Evolutionary conservation across 1,140 invertebrate species (phyloP), one percentile per base, ranked within the genome.

Genomic region (Lucilia sericata): DNA sequence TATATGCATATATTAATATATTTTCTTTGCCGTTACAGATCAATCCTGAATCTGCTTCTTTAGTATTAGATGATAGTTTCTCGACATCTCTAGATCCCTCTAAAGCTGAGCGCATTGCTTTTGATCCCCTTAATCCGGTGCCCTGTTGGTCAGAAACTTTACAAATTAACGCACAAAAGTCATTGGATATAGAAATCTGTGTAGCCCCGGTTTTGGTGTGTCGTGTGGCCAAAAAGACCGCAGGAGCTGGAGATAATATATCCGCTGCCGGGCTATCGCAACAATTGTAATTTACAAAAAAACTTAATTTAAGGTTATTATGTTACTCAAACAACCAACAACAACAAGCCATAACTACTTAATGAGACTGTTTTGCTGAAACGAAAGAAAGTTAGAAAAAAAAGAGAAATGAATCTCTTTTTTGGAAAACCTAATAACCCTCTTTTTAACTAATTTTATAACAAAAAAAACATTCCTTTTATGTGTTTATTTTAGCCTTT

Each of bases 241-340:
- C 95, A 0, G 96, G 97, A 0, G 96, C 96, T 14, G 96, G 97
- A 2, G 96, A 98, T 89, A 98, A 97, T 88, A 96, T 98, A 84
- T 97, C 96, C 1, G 95, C 96, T 49, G 96, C 96, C 10, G 96
- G 96, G 21, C 90, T 97, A 5, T 94, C 96, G 42, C 92, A 96
- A 49, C 96, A 97, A 91, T 93, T 96, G 75, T 90, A 83, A 83
- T 36, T 83, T 25, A 42, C 5, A 21, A 70, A 60, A 9, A 70
- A 70, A 21, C n/a, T 13, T 21, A 70, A 60, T 70, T 70, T 21
- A n/a, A 70, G 19, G n/a, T 70, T 70, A 70, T 12, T 25, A 25
- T 80, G 42, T 42, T 42, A 42, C 42, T 42, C 42, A 42, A 42
- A 78, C n/a, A 80, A 49, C 42, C 76, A 19, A 80, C 49, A 49